Base-by-base conservation (phyloP, 2,113 vertebrate genomes). In the Jaculus jaculus region DNA sequence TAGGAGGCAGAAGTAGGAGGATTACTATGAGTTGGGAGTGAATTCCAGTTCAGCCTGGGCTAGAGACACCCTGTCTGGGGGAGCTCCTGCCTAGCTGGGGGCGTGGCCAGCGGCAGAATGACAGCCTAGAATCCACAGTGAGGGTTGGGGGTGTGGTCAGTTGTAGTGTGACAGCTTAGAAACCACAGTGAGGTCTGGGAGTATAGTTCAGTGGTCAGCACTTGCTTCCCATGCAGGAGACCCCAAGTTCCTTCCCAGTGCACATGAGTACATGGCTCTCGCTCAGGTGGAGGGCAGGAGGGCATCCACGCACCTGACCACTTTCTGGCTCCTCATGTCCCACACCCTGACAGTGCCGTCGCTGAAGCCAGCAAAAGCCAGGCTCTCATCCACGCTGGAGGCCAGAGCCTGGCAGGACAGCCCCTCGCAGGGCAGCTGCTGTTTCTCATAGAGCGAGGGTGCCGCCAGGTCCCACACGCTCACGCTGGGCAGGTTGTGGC, bases 401-500 rank as follows among this genome's bases (percentile, higher is more conserved):
- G 94, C 96, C 95, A 97, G 91, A 16, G 92, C 74, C 90, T 93
- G 95, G 71, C 96, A 96, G 79, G 92, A 54, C 78, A 83, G 71
- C 0, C 83, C 96, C 0, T 0, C 0, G 0, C 88, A 96, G 61
- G 95, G 92, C 34, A 97, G 91, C 91, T 95, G 37, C 0, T 1
- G 4, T 1, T 28, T 79, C 71, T 83, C 7, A 0, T 7, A 10
- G 61, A 97, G 89, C 28, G 73, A 47, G 0, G 96, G 86, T 0
- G 91, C 96, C 0, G 16, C 54, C 82, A 97, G 91, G 89, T 96
- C 96, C 96, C 96, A 96, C 39, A 94, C 20, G 0, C 71, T 71
- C 88, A 97, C 95, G 0, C 90, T 1, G 0, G 94, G 17, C 78
- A 96, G 79, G 39, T 54, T 75, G 74, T 79, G 42, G 80, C 96